Percentiles rank a stretch among this genome's conserved stretches.
Evolutionary conservation across 2,113 vertebrate species (phyloP).

Genomic region (Caracal caracal): DNA sequence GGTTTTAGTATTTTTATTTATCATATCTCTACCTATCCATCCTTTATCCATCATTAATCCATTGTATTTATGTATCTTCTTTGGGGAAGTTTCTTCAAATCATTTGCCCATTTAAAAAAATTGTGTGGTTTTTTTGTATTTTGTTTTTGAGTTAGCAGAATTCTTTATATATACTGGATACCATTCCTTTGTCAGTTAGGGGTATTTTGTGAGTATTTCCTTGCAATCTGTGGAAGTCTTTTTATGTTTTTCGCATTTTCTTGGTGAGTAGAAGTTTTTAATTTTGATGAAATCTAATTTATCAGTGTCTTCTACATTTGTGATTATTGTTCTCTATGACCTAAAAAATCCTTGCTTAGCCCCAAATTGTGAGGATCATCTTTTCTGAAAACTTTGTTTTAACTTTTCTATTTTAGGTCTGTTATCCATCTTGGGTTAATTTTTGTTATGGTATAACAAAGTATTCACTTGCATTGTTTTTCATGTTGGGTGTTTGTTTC

Average conservation of each 20-base stretch:
- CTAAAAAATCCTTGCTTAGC: not conserved
- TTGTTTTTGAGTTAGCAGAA: not conserved
- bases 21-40: not conserved
- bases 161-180: not conserved
- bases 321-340: not conserved
- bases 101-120: not conserved
- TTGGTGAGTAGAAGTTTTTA: not conserved
- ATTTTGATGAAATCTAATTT: not conserved
- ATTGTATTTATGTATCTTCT: not conserved
- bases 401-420: not conserved
- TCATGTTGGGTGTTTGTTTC: not conserved
- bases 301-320: not conserved
- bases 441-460: not conserved
- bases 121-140: not conserved
- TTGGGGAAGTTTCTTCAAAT: not conserved
- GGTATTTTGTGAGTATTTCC: not conserved
- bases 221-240: not conserved
- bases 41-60: not conserved
- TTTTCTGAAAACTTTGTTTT: not conserved
- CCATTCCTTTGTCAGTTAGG: not conserved
- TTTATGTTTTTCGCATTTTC: not conserved
- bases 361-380: not conserved
- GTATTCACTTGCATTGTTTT: not conserved
- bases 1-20: not conserved
- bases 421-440: not conserved